Evolutionary conservation across 1,140 invertebrate species (phyloP), one percentile per base, ranked within the genome.

Genomic region (Hermatobates lingyangjiaoensis): DNA sequence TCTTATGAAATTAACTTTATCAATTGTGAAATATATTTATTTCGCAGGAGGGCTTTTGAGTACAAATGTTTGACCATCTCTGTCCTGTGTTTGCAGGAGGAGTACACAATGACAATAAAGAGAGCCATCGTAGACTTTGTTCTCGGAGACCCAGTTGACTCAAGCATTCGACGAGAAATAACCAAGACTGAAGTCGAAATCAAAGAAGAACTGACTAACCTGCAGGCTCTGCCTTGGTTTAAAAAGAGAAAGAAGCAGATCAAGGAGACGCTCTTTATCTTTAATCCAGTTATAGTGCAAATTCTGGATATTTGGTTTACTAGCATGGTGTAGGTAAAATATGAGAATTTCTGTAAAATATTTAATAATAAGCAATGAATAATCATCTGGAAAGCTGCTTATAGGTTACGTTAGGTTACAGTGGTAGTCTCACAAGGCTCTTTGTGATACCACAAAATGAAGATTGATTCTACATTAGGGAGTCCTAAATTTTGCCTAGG

Each of bases 111-210:
- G 57, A 81, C 79, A 57, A 81, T 91, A 52, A 93, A 92, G 62
- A 91, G 88, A 65, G 81, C 87, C 0, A 76, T 87, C 3, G 76
- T 88, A 2, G 87, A 93, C 68, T 93, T 87, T 66, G 86, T 90
- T 2, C 66, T 94, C 1, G 77, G 79, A 61, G 82, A 90, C 66
- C 77, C 82, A 1, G 64, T 67, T 53, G 70, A 58, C 34, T 14
- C 27, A 20, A 26, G 27, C n/a, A 26, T 44, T 24, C 18, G n/a
- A 26, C 24, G 15, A 2, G 21, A 23, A n/a, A 23, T n/a, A 39
- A 38, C 30, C 14, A 30, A 38, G 28, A n/a, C 26, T 21, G 28
- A 18, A 21, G n/a, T n/a, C 15, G 51, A 46, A 28, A 25, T 30
- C 25, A 48, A 46, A 47, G 14, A 47, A 20, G 39, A 42, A 18